Percentiles rank a stretch among this genome's conserved stretches.
phyloP scores from a whole-genome alignment of 2,113 vertebrate genomes.

The Hydrolagus affinis region DNA sequence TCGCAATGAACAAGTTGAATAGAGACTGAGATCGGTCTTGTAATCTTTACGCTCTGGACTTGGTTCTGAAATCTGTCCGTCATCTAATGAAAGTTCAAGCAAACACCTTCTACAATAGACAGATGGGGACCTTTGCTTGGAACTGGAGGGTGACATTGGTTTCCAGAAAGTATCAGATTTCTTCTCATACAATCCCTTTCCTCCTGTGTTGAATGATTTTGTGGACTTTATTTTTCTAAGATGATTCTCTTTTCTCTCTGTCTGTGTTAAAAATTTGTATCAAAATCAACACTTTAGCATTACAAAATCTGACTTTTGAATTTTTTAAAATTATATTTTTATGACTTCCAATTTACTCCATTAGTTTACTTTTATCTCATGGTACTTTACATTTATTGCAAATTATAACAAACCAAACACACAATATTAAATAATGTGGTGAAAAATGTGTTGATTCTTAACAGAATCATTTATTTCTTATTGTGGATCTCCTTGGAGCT shows the following conservation, averaged over 20 bases:
- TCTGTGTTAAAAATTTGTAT: neutral
- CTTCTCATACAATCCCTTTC: neutral
- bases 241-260: constrained; percentile 25
- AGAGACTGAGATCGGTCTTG: neutral
- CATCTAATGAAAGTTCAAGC: constrained; percentile 5
- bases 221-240: constrained; percentile 15
- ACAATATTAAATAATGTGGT: too few relatives aligned
- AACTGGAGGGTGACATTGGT: neutral
- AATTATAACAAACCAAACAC: too few relatives aligned
- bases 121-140: neutral
- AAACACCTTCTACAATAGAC: constrained; percentile 20
- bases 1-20: neutral
- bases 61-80: neutral
- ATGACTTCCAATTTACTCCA: too few relatives aligned
- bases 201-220: constrained; percentile 23
- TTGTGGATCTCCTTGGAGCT: too few relatives aligned
- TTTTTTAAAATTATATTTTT: neutral
- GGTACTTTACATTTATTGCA: too few relatives aligned
- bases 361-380: too few relatives aligned
- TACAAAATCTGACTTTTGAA: neutral
- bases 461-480: too few relatives aligned
- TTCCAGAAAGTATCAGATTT: neutral
- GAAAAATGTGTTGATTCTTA: too few relatives aligned
- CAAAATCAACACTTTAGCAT: neutral
- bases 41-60: too few relatives aligned